Evolutionary conservation across 2,113 vertebrate genomes (phyloP), one percentile per base, ranked within the genome.

Genomic region (Lipophrys pholis): DNA sequence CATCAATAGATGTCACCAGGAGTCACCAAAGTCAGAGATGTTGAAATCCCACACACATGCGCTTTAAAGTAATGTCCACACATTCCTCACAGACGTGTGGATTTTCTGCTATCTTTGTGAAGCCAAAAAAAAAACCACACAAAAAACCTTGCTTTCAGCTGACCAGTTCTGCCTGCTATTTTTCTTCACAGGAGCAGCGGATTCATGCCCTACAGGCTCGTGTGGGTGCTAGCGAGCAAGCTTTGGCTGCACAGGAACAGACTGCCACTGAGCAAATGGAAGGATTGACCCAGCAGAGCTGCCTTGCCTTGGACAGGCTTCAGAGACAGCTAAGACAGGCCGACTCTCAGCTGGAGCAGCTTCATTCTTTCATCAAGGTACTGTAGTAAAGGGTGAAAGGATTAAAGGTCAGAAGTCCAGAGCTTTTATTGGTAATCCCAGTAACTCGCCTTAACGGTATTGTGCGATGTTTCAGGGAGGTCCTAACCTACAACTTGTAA

Each of bases 361-460:
- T 98, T 69, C 85, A 89, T 61, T 53, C 80, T 17, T 97, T 98
- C 90, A 93, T 96, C 56, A 95, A 97, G 95, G 96, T 95, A 87
- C 45, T 21, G 93, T 88, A 63, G 40, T 43, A 9, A 82, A 73
- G 45, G 16, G 17, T 8, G 5, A 55, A 35, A 36, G n/a, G 40
- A 54, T 54, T 45, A 59, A 54, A 73, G 16, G 52, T 17, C 21
- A 35, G 6, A 9, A n/a, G 43, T 74, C 6, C 11, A 48, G 2
- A 35, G 7, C 64, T 43, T 41, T 12, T 49, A 30, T 11, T 1
- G 4, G 43, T 11, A 38, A 67, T 49, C 42, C 40, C 62, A 67
- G 15, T 39, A 17, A 39, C 46, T 45, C 1, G 0, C 56, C 7
- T 56, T 56, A 60, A 73, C 40, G 15, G 6, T 50, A 39, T 36